phyloP scores from a whole-genome alignment of 2,797 vertebrate species.

The Tokudaia tokunoshimensis region DNA sequence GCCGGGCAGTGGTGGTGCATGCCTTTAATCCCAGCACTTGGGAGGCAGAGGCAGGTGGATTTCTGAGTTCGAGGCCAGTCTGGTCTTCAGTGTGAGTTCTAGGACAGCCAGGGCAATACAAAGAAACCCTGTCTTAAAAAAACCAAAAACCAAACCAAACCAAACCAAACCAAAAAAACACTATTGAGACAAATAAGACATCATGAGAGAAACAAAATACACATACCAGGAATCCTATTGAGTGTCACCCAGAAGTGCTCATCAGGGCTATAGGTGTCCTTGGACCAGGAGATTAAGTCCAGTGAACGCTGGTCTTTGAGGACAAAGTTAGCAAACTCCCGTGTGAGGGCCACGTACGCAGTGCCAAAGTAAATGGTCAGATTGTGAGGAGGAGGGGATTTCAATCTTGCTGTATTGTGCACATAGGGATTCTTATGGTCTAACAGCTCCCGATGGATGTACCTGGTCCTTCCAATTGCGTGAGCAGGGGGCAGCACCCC shows the following conservation, averaged over 20 bases:
- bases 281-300: conserved; percentile 83
- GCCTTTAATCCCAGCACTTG: too few species aligned
- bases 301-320: conserved; percentile 73
- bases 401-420: conserved; percentile 21
- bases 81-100: too few species aligned
- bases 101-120: too few species aligned
- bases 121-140: too few species aligned
- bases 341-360: conserved; percentile 71
- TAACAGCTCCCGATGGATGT: conserved; percentile 75
- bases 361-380: conserved; percentile 85
- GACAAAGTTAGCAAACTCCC: conserved; percentile 79
- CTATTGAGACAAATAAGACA: neutral
- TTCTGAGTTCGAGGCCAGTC: too few species aligned
- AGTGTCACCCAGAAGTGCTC: conserved; percentile 88
- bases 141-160: too few species aligned
- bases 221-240: conserved; percentile 86
- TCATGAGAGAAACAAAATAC: neutral
- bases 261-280: conserved; percentile 85
- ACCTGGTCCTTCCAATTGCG: conserved; percentile 70
- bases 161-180: too few species aligned
- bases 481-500: conserved; percentile 79
- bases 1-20: too few species aligned
- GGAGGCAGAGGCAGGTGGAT: too few species aligned
- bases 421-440: conserved; percentile 63
- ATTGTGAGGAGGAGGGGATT: conserved; percentile 72